Percentiles rank a stretch among this genome's conserved stretches.
phyloP scores from a whole-genome alignment of 2,113 vertebrate genomes.

The Enhydra lutris region DNA sequence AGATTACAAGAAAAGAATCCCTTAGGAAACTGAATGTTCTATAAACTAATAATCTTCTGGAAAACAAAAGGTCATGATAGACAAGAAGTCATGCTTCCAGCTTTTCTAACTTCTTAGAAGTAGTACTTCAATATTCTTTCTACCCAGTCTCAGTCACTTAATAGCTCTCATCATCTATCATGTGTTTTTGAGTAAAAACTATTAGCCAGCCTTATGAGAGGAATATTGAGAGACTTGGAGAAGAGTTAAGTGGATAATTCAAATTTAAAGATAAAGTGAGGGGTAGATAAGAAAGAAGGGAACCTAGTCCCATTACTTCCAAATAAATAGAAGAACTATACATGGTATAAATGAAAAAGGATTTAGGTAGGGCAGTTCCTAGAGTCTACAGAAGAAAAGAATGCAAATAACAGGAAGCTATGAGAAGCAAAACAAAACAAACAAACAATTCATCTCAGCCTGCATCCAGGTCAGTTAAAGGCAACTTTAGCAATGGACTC shows the following conservation, averaged over 20 bases:
- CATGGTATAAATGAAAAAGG: neutral
- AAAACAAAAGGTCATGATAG: neutral
- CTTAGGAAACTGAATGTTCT: neutral
- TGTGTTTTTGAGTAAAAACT: neutral
- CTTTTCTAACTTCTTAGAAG: slow-evolving; percentile 6
- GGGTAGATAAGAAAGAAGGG: neutral
- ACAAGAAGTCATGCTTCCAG: neutral
- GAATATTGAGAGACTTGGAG: neutral
- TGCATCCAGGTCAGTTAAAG: neutral
- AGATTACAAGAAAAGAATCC: neutral
- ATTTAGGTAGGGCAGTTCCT: neutral
- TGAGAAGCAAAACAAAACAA: neutral
- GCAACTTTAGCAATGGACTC: neutral
- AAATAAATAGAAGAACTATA: neutral
- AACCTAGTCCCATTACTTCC: neutral
- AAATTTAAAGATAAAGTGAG: slow-evolving; percentile 3
- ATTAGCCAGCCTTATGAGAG: neutral
- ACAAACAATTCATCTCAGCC: neutral
- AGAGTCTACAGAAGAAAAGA: neutral
- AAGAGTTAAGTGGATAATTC: neutral
- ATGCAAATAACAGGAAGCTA: neutral
- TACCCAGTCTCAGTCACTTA: neutral
- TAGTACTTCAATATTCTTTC: neutral
- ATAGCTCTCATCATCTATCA: neutral
- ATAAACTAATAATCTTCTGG: neutral